Conservation (phyloP, 2,797 vertebrate genomes). For the Paguma larvata region DNA sequence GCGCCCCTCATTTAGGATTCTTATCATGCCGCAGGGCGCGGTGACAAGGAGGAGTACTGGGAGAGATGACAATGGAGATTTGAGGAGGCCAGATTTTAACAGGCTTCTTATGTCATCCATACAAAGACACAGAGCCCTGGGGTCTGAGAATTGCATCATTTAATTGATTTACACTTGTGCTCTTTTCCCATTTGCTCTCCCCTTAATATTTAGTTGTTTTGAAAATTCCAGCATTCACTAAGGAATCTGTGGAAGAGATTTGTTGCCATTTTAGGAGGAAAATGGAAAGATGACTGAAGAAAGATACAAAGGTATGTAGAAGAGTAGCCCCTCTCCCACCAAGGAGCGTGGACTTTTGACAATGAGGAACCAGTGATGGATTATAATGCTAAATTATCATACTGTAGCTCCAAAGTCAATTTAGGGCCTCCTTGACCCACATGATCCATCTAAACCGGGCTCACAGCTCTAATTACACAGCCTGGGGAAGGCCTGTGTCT, state of each 20-base stretch:
- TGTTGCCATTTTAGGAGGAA: constrained; percentile 38
- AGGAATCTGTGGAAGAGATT: not conserved
- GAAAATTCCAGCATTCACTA: constrained; percentile 21
- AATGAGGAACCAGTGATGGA: not conserved
- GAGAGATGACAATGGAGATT: not conserved
- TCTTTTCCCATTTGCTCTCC: not conserved
- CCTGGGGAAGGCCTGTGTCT: not conserved
- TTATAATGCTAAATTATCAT: not conserved
- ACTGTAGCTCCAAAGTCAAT: not conserved
- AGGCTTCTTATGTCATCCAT: not conserved
- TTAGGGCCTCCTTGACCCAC: not conserved
- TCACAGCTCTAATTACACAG: not conserved
- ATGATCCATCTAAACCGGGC: not conserved
- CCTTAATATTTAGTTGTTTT: constrained; percentile 20
- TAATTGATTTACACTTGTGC: not conserved
- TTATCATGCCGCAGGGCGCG: not conserved
- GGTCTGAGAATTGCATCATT: not conserved
- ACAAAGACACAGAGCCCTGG: not conserved
- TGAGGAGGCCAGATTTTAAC: not conserved
- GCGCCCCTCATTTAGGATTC: not conserved
- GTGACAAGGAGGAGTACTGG: not conserved
- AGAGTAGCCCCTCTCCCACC: not conserved
- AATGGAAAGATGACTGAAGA: constrained; percentile 1
- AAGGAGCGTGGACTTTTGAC: not conserved
- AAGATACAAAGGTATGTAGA: not conserved